Conservation (phyloP, 2,888 invertebrate genomes). For the Ecliptopera silaceata region DNA sequence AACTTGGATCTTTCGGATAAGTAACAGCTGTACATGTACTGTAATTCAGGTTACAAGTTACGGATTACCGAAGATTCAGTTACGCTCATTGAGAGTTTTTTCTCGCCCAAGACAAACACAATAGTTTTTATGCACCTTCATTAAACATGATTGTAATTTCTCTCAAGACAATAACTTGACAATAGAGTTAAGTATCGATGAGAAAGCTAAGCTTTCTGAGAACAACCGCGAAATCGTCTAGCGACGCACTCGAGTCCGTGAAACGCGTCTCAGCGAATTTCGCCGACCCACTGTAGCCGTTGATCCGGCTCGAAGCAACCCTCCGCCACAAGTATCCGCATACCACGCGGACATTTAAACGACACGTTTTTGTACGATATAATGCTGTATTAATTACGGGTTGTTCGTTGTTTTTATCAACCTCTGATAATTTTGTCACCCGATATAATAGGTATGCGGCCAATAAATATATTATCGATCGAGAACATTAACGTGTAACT, state of each 20-base stretch:
- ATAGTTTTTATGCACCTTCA: no score
- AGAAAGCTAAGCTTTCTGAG: conserved; percentile 61
- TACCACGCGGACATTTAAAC: conserved; percentile 33
- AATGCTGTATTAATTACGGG: conserved; percentile 22
- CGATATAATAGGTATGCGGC: conserved; percentile 25
- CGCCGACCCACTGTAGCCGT: conserved; percentile 60
- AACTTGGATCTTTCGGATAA: conserved; percentile 7
- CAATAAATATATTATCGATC: conserved; percentile 37
- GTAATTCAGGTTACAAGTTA: no score
- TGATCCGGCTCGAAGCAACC: conserved; percentile 52
- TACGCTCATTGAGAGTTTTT: no score
- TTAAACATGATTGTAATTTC: conserved; percentile 33
- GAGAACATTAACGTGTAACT: conserved; percentile 39
- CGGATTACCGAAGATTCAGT: no score
- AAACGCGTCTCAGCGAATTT: conserved; percentile 59
- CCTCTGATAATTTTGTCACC: conserved; percentile 24
- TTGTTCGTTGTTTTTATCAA: conserved; percentile 14
- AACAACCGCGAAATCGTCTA: conserved; percentile 46
- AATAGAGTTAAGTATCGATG: conserved; percentile 56
- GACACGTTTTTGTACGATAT: conserved; percentile 19
- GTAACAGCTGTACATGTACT: conserved; percentile 1
- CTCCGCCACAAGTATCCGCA: conserved; percentile 49
- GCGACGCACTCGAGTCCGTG: conserved; percentile 39
- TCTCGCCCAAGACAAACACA: no score
- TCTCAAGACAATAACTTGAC: conserved; percentile 51